Evolutionary conservation across 2,797 vertebrate genomes (phyloP).

Genomic region (Ctenopoma multispine): DNA sequence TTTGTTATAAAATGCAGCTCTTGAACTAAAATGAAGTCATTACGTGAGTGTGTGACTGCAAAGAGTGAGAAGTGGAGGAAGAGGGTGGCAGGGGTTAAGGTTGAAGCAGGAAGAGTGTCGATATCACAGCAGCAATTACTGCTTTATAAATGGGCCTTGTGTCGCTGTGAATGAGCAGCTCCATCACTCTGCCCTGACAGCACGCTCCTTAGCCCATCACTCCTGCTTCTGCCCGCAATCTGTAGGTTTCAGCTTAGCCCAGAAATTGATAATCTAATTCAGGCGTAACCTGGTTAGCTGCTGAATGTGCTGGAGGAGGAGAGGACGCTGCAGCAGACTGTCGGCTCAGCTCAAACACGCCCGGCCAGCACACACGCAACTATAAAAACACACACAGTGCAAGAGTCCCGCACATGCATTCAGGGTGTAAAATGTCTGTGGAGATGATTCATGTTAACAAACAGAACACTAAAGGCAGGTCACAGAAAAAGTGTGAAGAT

Average conservation of each 20-base stretch:
- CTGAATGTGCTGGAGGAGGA: constrained; percentile 73
- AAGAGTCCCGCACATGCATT: too few species aligned
- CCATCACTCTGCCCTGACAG: constrained; percentile 89
- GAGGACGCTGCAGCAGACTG: constrained; percentile 26
- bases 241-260: constrained; percentile 89
- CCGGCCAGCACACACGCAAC: not conserved
- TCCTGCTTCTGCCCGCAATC: constrained; percentile 86
- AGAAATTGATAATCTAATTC: constrained; percentile 93
- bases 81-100: constrained; percentile 84
- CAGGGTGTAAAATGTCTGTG: too few species aligned
- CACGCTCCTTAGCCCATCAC: constrained; percentile 87
- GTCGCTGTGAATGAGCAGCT: constrained; percentile 86
- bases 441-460: too few species aligned
- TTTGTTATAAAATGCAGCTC: constrained; percentile 51
- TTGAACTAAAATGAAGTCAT: constrained; percentile 53
- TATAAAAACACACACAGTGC: not conserved
- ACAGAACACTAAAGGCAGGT: too few species aligned
- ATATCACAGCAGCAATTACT: constrained; percentile 91
- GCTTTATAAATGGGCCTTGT: constrained; percentile 88
- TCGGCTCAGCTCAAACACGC: constrained; percentile 50
- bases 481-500: too few species aligned
- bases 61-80: constrained; percentile 6
- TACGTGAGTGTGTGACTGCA: constrained; percentile 43
- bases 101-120: constrained; percentile 87
- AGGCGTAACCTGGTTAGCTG: constrained; percentile 87